Evolutionary conservation across 2,888 invertebrate genomes (phyloP).

Genomic region (Pardosa pseudoannulata): DNA sequence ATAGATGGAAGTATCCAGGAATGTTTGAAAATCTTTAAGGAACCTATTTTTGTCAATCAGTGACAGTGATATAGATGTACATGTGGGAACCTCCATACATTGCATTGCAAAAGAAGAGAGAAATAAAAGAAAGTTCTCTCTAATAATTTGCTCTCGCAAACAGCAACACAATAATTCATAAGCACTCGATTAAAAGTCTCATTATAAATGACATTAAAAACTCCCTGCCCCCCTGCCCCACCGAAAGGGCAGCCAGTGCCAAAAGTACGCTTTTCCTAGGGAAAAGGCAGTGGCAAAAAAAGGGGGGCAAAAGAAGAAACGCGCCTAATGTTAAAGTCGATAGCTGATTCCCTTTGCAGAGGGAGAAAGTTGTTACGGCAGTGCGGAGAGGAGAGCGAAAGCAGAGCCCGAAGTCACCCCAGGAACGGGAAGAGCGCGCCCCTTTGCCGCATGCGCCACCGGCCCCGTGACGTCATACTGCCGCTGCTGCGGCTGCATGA

Average conservation of each 20-base stretch:
- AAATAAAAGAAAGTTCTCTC: no score
- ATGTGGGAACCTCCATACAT: no score
- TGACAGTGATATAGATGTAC: no score
- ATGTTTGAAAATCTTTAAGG: no score
- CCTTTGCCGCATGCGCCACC: slow-evolving; percentile 35
- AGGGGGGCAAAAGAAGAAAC: not conserved
- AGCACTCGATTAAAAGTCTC: not conserved
- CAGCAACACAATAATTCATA: not conserved
- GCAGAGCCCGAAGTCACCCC: not conserved
- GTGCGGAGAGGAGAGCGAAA: slow-evolving; percentile 25
- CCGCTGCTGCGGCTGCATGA: slow-evolving; percentile 7
- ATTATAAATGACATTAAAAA: not conserved
- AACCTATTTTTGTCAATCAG: no score
- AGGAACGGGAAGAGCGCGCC: not conserved
- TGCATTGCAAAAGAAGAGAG: no score
- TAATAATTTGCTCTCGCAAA: no score
- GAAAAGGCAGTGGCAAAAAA: not conserved
- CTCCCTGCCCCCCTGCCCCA: not conserved
- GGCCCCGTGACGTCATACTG: slow-evolving; percentile 8
- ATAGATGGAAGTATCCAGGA: no score
- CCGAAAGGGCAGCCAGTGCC: not conserved
- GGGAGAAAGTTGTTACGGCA: slow-evolving; percentile 58
- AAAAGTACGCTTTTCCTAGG: not conserved
- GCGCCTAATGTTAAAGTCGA: slow-evolving; percentile 68
- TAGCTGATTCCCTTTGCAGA: slow-evolving; percentile 59